Percentiles rank a stretch among this genome's conserved stretches.
phyloP scores from a whole-genome alignment of 2,797 vertebrate genomes.

The Tangara arthus region DNA sequence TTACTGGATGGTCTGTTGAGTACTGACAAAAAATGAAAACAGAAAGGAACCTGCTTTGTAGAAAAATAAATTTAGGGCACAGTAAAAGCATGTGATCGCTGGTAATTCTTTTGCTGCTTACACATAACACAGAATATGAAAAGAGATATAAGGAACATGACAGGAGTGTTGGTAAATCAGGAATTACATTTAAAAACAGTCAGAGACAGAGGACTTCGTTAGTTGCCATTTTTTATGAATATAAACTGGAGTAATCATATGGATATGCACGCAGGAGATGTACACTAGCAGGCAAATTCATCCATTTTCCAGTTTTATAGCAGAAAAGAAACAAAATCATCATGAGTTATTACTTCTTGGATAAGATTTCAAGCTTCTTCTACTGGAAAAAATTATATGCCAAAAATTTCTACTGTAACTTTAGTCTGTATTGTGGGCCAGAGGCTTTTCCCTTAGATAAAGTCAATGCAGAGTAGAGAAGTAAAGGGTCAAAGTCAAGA shows the following conservation, averaged over 20 bases:
- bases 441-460: not conserved
- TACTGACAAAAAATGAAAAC: not conserved
- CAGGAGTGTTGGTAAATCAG: not conserved
- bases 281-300: not conserved
- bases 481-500: not conserved
- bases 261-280: not conserved
- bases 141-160: not conserved
- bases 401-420: not conserved
- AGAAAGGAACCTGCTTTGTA: not conserved
- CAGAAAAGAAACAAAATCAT: not conserved
- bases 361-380: not conserved
- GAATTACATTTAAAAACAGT: not conserved
- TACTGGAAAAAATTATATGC: not conserved
- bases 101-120: not conserved
- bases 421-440: not conserved
- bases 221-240: not conserved
- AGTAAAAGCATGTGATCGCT: not conserved
- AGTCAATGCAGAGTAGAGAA: not conserved
- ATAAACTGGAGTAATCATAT: not conserved
- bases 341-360: not conserved
- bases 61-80: not conserved
- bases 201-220: not conserved
- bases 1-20: not conserved
- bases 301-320: not conserved
- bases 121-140: not conserved